Conservation (phyloP, 2,888 invertebrate species). For the Sympetrum striolatum region DNA sequence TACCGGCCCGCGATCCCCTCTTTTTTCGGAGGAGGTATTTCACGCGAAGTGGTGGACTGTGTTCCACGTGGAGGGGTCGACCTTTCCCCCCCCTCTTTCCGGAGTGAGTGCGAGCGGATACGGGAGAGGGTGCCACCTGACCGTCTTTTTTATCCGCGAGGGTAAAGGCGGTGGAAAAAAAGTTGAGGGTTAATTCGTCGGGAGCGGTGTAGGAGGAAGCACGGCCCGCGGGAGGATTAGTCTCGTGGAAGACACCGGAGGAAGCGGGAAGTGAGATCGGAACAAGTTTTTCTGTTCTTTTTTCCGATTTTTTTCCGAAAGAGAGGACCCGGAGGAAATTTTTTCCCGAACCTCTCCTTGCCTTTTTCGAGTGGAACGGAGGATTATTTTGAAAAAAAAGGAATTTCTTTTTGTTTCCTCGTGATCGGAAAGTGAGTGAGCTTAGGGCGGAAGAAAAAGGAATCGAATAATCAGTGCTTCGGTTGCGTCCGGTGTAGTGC, state of each 20-base stretch:
- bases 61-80: background rate
- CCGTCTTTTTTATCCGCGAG: background rate
- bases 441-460: slow-evolving; percentile 52
- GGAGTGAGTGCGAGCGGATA: background rate
- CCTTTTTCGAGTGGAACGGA: background rate
- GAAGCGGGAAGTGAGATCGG: background rate
- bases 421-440: slow-evolving; percentile 54
- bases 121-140: background rate
- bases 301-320: background rate
- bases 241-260: too few relatives aligned
- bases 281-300: background rate
- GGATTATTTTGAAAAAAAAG: background rate
- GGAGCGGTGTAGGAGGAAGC: too few relatives aligned
- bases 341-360: background rate
- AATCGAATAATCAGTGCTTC: too few relatives aligned
- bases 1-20: background rate
- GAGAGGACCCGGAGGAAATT: background rate
- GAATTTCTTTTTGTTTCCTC: background rate
- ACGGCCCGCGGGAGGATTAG: background rate
- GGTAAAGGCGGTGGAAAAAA: too few relatives aligned
- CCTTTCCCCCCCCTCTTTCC: background rate
- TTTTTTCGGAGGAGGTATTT: background rate
- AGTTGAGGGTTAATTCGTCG: too few relatives aligned
- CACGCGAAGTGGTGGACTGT: background rate
- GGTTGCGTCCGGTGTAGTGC: background rate